Percentiles rank a stretch among this genome's conserved stretches.
Conservation (phyloP, 2,888 invertebrate species). For the Drosophila paranaensis region DNA sequence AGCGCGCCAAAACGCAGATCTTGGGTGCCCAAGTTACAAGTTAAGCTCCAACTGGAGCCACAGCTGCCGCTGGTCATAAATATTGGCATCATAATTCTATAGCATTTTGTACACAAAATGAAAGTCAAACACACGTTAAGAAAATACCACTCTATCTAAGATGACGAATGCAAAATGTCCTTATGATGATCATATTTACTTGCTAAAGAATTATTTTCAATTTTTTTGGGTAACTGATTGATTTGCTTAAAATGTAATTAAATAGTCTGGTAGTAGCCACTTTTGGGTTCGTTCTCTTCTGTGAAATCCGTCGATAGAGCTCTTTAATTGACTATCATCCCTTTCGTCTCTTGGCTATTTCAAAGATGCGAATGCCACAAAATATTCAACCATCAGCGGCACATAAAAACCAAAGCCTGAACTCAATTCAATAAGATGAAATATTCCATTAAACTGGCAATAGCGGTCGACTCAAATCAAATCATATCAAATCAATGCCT, state of each 20-base stretch:
- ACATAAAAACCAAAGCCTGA: background rate
- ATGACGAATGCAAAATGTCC: slow-evolving; percentile 22
- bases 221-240: background rate
- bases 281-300: too few species aligned
- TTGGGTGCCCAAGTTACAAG: slow-evolving; percentile 21
- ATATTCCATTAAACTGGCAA: slow-evolving; percentile 9
- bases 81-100: slow-evolving; percentile 78
- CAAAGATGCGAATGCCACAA: background rate
- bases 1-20: slow-evolving; percentile 43
- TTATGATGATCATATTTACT: background rate
- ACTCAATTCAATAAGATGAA: slow-evolving; percentile 25
- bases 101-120: slow-evolving; percentile 71
- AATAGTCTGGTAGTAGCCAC: background rate
- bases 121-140: slow-evolving; percentile 72
- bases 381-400: slow-evolving; percentile 1
- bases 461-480: slow-evolving; percentile 5
- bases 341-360: background rate
- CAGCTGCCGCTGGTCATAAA: slow-evolving; percentile 74
- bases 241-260: background rate
- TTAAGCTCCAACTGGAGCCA: slow-evolving; percentile 18
- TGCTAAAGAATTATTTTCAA: background rate
- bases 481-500: slow-evolving; percentile 32
- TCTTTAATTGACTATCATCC: background rate
- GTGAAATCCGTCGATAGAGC: background rate
- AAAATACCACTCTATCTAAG: slow-evolving; percentile 2